Evolutionary conservation across 2,888 invertebrate species (phyloP).

Genomic region (Rapana venosa): DNA sequence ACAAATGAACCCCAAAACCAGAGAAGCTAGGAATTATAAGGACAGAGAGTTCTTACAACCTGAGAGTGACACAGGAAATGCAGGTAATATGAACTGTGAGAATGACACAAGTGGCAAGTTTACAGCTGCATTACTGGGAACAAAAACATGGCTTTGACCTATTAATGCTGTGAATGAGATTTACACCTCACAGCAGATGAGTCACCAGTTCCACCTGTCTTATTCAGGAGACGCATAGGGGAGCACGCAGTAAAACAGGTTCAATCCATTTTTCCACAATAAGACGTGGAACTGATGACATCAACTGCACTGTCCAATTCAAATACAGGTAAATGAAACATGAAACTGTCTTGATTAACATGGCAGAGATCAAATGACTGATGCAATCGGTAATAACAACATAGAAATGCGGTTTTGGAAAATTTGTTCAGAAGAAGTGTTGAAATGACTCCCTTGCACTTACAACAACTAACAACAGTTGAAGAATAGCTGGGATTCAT

Average conservation of each 20-base stretch:
- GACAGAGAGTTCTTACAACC: not conserved
- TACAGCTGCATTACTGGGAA: slow-evolving; percentile 1
- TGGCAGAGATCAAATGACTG: not conserved
- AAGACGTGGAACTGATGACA: slow-evolving; percentile 1
- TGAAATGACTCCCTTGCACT: no score
- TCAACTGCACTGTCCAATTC: slow-evolving; percentile 22
- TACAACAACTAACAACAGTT: no score
- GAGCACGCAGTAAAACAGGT: not conserved
- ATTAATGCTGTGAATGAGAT: slow-evolving; percentile 34
- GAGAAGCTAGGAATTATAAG: not conserved
- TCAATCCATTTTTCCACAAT: slow-evolving; percentile 17
- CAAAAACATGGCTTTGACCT: slow-evolving; percentile 5
- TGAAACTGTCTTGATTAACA: not conserved
- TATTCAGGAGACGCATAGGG: not conserved
- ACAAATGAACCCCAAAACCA: not conserved
- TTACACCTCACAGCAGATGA: slow-evolving; percentile 29
- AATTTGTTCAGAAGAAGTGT: no score
- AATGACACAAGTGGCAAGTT: slow-evolving; percentile 17
- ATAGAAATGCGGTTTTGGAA: no score
- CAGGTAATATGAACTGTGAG: not conserved
- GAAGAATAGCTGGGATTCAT: no score
- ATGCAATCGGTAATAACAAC: no score
- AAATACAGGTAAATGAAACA: slow-evolving; percentile 12
- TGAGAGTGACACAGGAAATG: not conserved
- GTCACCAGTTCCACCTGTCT: not conserved